A percentile compares a stretch with the other conserved stretches of the same genome.
Evolutionary conservation across 2,797 vertebrate species (phyloP).

Genomic region (Clarias pachynema): DNA sequence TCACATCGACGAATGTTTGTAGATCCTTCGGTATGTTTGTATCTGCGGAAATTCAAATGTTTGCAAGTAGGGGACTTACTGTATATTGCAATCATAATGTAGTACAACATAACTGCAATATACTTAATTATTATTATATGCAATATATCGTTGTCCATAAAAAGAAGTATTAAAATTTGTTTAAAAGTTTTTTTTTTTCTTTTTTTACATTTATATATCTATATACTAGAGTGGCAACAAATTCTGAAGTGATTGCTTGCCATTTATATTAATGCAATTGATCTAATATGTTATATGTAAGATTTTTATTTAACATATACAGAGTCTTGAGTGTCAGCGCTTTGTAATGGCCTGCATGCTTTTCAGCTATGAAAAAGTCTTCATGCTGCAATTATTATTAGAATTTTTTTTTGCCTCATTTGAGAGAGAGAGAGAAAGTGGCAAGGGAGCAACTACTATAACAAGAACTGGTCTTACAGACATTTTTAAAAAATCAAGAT

Average conservation of each 20-base stretch:
- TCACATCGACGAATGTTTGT: too few species aligned
- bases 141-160: background rate
- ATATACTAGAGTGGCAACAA: background rate
- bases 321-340: background rate
- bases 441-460: background rate
- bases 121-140: background rate
- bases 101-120: background rate
- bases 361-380: background rate
- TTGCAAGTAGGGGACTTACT: too few species aligned
- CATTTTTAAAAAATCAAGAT: background rate
- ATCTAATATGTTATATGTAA: background rate
- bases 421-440: background rate
- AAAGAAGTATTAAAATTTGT: background rate
- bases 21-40: too few species aligned
- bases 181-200: background rate
- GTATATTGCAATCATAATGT: background rate
- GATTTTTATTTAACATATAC: background rate
- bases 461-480: background rate
- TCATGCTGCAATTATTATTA: background rate
- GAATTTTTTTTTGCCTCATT: background rate
- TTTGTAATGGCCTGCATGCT: background rate
- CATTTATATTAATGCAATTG: background rate
- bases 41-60: too few species aligned
- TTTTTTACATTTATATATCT: background rate
- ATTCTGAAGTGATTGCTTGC: background rate